phyloP scores from a whole-genome alignment of 2,797 vertebrate genomes.

The Holocentrus rufus region DNA sequence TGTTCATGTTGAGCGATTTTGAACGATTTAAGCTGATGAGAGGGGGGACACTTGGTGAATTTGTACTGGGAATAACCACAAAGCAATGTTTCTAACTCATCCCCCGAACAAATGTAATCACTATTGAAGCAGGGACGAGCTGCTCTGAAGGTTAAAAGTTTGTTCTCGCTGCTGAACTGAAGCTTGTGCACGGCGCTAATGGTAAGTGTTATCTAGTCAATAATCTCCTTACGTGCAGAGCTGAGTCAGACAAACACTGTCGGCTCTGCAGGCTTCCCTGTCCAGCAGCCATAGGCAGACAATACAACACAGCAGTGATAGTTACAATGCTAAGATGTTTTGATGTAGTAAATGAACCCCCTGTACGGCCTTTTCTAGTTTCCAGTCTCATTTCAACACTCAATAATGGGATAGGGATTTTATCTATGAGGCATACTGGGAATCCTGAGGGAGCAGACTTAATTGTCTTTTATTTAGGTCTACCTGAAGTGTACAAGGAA shows the following conservation, averaged over 20 bases:
- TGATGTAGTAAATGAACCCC: slow-evolving; percentile 32
- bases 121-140: background rate
- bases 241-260: slow-evolving; percentile 45
- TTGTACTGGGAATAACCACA: background rate
- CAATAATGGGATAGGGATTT: slow-evolving; percentile 25
- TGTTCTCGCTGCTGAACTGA: slow-evolving; percentile 25
- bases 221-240: slow-evolving; percentile 26
- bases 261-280: too few species aligned
- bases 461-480: slow-evolving; percentile 51
- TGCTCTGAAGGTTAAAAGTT: slow-evolving; percentile 18
- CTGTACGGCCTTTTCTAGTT: slow-evolving; percentile 9
- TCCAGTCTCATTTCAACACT: slow-evolving; percentile 27
- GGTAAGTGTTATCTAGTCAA: slow-evolving; percentile 46
- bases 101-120: too few species aligned
- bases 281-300: slow-evolving; percentile 6
- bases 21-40: background rate
- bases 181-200: slow-evolving; percentile 20
- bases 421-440: slow-evolving; percentile 49
- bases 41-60: background rate
- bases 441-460: slow-evolving; percentile 52
- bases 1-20: slow-evolving; percentile 7
- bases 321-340: slow-evolving; percentile 13
- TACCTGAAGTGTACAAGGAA: slow-evolving; percentile 35
- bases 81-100: too few species aligned
- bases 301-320: slow-evolving; percentile 20